phyloP scores from a whole-genome alignment of 2,113 vertebrate species.

The Dromiciops gliroides region DNA sequence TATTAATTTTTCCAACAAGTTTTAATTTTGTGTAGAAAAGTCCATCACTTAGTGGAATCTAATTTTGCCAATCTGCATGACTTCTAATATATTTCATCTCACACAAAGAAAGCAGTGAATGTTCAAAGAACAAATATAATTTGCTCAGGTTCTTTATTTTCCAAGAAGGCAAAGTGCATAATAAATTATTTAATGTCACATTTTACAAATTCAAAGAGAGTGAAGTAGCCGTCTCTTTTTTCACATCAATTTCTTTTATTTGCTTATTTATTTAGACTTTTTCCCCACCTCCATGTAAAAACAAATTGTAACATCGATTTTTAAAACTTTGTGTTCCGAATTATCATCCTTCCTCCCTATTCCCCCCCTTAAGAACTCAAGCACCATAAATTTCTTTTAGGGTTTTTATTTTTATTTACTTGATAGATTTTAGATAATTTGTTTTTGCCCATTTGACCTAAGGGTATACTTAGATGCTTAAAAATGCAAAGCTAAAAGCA shows the following conservation, averaged over 20 bases:
- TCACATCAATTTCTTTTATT: slow-evolving; percentile 37
- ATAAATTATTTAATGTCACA: background rate
- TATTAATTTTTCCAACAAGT: slow-evolving; percentile 74
- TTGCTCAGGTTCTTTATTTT: slow-evolving; percentile 65
- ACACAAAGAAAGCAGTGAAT: slow-evolving; percentile 63
- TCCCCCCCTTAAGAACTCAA: too few relatives aligned
- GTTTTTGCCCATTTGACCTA: slow-evolving; percentile 60
- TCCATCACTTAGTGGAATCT: slow-evolving; percentile 63
- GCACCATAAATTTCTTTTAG: slow-evolving; percentile 34
- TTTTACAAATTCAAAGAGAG: background rate
- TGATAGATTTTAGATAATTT: slow-evolving; percentile 68
- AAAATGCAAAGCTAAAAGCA: slow-evolving; percentile 71
- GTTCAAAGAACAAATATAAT: slow-evolving; percentile 75
- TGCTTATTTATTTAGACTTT: too few relatives aligned
- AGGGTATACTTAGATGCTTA: slow-evolving; percentile 57
- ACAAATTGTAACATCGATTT: too few relatives aligned
- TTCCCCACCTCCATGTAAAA: too few relatives aligned
- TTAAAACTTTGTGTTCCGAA: too few relatives aligned
- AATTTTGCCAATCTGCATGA: slow-evolving; percentile 64
- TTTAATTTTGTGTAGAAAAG: slow-evolving; percentile 74
- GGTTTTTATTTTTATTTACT: slow-evolving; percentile 58
- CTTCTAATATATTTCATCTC: slow-evolving; percentile 61
- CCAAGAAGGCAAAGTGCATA: background rate
- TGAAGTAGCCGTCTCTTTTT: slow-evolving; percentile 36
- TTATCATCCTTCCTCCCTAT: too few relatives aligned